phyloP scores from a whole-genome alignment of 2,113 vertebrate species.

The Mobula hypostoma region DNA sequence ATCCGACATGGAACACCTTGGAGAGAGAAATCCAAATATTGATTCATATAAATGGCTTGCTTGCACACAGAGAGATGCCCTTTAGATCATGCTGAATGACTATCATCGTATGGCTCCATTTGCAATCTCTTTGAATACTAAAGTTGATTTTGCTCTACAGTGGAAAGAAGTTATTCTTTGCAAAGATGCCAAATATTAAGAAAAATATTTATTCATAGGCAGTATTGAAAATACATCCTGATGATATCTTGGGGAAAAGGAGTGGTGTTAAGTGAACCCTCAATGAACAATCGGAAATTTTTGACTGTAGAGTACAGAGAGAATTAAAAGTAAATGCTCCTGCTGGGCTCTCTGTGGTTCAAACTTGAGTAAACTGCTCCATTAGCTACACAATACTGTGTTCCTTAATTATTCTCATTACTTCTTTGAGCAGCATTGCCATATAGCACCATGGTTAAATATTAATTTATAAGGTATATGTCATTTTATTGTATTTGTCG shows the following conservation, averaged over 20 bases:
- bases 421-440: not conserved
- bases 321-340: no score
- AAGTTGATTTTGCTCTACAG: not conserved
- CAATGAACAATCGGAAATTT: not conserved
- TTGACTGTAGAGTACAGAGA: not conserved
- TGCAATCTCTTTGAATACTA: not conserved
- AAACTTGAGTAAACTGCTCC: not conserved
- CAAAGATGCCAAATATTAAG: not conserved
- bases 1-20: no score
- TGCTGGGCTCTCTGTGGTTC: not conserved
- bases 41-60: no score
- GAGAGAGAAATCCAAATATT: no score
- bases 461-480: conserved; percentile 16
- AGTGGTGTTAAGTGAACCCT: not conserved
- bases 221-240: not conserved
- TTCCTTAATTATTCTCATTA: conserved; percentile 8
- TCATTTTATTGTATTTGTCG: not conserved
- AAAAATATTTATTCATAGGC: not conserved
- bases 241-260: not conserved
- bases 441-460: not conserved
- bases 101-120: not conserved
- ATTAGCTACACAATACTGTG: not conserved
- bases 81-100: no score
- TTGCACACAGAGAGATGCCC: no score
- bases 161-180: not conserved